These are phyloP conservation scores for Monoplex corrugatus DNA, from an alignment of 2,888 invertebrate genomes.

Conservation along the genomic window DNA sequence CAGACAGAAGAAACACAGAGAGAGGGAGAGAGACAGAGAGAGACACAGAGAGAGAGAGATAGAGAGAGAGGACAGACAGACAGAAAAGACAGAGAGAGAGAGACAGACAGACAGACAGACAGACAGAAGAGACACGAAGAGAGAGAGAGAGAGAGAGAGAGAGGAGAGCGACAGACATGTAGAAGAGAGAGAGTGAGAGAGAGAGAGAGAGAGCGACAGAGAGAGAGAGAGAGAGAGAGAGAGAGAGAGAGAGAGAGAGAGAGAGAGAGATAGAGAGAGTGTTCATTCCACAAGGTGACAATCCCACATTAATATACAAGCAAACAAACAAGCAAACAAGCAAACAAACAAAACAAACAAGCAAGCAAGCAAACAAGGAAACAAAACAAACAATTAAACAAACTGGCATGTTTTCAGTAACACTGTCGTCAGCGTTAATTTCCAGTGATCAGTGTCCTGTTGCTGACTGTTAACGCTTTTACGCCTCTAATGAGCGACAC, in stretches of 20 bases:
- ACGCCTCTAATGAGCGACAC: no score
- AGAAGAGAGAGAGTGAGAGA: no score
- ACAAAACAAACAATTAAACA: neutral
- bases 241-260: neutral
- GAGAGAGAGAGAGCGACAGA: no score
- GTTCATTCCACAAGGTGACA: neutral
- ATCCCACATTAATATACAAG: no score
- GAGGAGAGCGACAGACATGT: neutral
- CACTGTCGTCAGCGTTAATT: no score
- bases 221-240: no score
- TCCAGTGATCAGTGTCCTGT: no score
- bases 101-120: no score
- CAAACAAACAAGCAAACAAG: neutral
- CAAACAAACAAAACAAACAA: neutral
- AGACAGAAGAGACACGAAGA: no score
- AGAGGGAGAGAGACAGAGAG: neutral
- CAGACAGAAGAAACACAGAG: no score
- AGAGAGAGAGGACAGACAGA: neutral
- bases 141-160: neutral
- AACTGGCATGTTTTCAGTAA: neutral
- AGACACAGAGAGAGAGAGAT: neutral
- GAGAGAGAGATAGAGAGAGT: neutral
- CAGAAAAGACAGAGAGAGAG: neutral
- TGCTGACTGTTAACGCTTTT: no score
- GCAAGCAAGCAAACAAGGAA: neutral